These are phyloP conservation scores for Drosophila murphyi DNA, from an alignment of 1,140 invertebrate species.

Conservation along the genomic window DNA sequence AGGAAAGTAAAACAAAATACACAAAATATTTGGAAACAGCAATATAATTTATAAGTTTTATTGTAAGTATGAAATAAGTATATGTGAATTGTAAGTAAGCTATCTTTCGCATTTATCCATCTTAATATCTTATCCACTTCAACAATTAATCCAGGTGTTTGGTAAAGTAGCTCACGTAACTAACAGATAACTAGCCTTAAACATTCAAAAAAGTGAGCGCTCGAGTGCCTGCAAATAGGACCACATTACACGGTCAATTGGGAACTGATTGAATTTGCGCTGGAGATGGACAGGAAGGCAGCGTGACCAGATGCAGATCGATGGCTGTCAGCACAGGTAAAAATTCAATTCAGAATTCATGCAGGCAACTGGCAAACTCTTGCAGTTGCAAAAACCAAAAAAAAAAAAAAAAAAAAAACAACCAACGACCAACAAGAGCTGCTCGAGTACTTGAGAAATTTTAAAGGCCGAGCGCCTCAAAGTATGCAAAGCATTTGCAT, in stretches of 20 bases:
- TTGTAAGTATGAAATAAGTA: too few relatives aligned
- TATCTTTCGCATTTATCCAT: neutral
- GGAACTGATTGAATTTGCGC: constrained; percentile 47
- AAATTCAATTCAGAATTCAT: constrained; percentile 20
- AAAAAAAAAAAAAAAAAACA: constrained; percentile 7
- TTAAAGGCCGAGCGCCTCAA: constrained; percentile 15
- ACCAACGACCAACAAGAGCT: neutral
- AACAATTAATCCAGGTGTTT: neutral
- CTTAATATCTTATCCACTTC: neutral
- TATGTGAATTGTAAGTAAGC: too few relatives aligned
- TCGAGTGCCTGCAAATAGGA: constrained; percentile 8
- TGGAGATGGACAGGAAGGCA: neutral
- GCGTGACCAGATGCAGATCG: constrained; percentile 33
- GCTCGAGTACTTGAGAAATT: constrained; percentile 31
- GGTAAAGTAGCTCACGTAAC: constrained; percentile 33
- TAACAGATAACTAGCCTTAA: constrained; percentile 33
- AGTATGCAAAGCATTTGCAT: constrained; percentile 37
- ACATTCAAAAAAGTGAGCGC: neutral
- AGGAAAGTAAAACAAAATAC: too few relatives aligned
- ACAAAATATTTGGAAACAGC: too few relatives aligned
- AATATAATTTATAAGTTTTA: too few relatives aligned
- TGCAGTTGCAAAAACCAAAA: neutral
- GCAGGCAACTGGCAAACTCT: too few relatives aligned
- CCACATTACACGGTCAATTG: constrained; percentile 53
- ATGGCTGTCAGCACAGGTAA: constrained; percentile 19